These are phyloP conservation scores for Drosophila pegasa DNA, from an alignment of 2,888 invertebrate genomes.

Conservation along the genomic window DNA sequence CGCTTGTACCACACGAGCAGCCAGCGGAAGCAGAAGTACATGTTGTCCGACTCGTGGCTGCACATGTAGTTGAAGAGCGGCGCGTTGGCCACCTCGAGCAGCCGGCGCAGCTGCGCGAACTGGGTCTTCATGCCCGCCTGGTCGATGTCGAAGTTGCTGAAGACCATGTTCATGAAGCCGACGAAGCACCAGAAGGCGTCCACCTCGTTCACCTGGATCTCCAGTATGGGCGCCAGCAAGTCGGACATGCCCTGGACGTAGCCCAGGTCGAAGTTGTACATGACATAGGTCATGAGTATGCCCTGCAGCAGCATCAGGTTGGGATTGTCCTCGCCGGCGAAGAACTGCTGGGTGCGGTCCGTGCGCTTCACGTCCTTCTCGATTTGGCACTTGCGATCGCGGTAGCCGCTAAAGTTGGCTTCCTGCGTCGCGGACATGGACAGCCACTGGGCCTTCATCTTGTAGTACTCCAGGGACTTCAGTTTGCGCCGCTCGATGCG, in stretches of 20 bases:
- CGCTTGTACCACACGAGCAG: slow-evolving; percentile 97
- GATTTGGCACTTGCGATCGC: slow-evolving; percentile 96
- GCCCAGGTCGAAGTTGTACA: slow-evolving; percentile 99
- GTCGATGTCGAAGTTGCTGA: slow-evolving; percentile 97
- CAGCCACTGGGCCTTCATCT: slow-evolving; percentile 98
- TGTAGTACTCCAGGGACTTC: slow-evolving; percentile 94
- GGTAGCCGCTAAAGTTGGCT: slow-evolving; percentile 92
- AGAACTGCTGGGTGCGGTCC: slow-evolving; percentile 95
- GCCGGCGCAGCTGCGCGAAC: slow-evolving; percentile 92
- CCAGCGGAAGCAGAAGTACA: slow-evolving; percentile 99
- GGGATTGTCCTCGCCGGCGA: slow-evolving; percentile 96
- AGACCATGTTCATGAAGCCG: slow-evolving; percentile 97
- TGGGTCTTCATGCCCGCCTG: slow-evolving; percentile 98
- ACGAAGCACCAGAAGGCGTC: slow-evolving; percentile 99
- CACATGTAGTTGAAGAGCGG: slow-evolving; percentile 94
- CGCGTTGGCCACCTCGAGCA: slow-evolving; percentile 93
- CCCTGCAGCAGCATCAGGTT: slow-evolving; percentile 94
- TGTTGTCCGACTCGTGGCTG: slow-evolving; percentile 89
- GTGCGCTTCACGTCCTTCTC: slow-evolving; percentile 99
- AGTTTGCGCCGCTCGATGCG: slow-evolving; percentile 89
- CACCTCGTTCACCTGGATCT: slow-evolving; percentile 94
- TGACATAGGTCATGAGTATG: slow-evolving; percentile 98
- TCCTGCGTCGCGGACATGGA: slow-evolving; percentile 95
- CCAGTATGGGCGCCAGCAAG: slow-evolving; percentile 95
- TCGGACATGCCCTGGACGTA: slow-evolving; percentile 99